Conservation (phyloP, 2,888 invertebrate genomes). For the Keiferia lycopersicella region DNA sequence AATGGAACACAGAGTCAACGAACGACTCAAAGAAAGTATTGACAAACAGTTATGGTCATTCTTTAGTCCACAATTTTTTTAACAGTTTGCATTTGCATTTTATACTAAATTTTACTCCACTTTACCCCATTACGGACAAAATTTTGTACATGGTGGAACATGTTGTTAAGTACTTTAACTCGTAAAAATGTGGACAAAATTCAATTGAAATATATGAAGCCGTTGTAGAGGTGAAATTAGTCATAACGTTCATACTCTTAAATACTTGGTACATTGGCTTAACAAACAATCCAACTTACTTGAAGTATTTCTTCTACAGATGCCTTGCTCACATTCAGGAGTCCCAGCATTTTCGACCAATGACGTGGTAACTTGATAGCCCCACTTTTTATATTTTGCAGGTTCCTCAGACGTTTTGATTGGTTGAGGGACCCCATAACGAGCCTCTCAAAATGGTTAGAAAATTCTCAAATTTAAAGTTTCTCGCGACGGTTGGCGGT, state of each 20-base stretch:
- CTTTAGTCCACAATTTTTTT: no score
- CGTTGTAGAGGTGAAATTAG: neutral
- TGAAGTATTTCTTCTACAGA: conserved; percentile 59
- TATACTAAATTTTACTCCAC: no score
- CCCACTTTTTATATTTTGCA: conserved; percentile 60
- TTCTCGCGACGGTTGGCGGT: conserved; percentile 9
- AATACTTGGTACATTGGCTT: neutral
- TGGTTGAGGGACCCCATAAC: conserved; percentile 51
- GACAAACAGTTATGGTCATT: no score
- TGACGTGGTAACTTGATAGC: conserved; percentile 61
- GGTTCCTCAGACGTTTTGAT: conserved; percentile 50
- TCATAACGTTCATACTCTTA: neutral
- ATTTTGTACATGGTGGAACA: no score
- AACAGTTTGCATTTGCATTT: no score
- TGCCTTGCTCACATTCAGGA: conserved; percentile 49
- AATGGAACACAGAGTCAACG: no score
- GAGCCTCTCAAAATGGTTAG: neutral
- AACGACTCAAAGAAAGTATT: no score
- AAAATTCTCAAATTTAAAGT: conserved; percentile 15
- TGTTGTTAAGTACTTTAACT: no score
- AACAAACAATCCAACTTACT: conserved; percentile 44
- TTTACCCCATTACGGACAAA: no score
- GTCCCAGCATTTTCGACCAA: conserved; percentile 65
- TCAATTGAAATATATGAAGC: no score
- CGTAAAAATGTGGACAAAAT: no score